A percentile compares a stretch with the other conserved stretches of the same genome.
Conservation (phyloP, 2,113 vertebrate genomes). For the Lampris incognitus region DNA sequence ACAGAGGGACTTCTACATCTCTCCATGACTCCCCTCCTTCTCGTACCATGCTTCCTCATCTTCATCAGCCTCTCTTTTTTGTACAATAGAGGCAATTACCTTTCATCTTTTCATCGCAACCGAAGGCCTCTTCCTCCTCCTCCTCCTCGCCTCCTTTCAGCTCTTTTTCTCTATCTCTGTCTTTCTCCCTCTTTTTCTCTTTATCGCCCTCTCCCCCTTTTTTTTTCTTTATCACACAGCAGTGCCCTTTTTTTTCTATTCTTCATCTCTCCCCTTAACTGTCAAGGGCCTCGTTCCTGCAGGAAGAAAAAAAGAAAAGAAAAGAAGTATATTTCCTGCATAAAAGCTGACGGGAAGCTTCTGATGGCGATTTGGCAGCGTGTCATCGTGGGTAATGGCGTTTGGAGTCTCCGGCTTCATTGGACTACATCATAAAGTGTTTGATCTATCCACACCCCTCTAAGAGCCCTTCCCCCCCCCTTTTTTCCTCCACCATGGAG, state of each 20-base stretch:
- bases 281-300: conserved; percentile 54
- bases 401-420: conserved; percentile 69
- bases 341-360: conserved; percentile 75
- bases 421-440: conserved; percentile 77
- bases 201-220: conserved; percentile 7
- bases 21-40: background rate
- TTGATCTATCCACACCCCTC: conserved; percentile 72
- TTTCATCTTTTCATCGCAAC: conserved; percentile 72
- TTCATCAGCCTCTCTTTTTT: conserved; percentile 38
- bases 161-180: background rate
- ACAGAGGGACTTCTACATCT: conserved; percentile 56
- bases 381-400: conserved; percentile 76
- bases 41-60: background rate
- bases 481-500: conserved; percentile 43
- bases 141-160: background rate
- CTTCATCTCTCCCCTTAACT: conserved; percentile 37
- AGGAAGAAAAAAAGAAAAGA: conserved; percentile 24
- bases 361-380: conserved; percentile 73
- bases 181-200: conserved; percentile 11
- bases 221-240: conserved; percentile 40
- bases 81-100: conserved; percentile 76
- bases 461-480: conserved; percentile 46
- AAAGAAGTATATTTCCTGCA: conserved; percentile 59
- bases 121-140: conserved; percentile 44
- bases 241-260: conserved; percentile 20